A percentile compares a stretch with the other conserved stretches of the same genome.
Evolutionary conservation across 2,113 vertebrate species (phyloP).

Genomic region (Ia io): DNA sequence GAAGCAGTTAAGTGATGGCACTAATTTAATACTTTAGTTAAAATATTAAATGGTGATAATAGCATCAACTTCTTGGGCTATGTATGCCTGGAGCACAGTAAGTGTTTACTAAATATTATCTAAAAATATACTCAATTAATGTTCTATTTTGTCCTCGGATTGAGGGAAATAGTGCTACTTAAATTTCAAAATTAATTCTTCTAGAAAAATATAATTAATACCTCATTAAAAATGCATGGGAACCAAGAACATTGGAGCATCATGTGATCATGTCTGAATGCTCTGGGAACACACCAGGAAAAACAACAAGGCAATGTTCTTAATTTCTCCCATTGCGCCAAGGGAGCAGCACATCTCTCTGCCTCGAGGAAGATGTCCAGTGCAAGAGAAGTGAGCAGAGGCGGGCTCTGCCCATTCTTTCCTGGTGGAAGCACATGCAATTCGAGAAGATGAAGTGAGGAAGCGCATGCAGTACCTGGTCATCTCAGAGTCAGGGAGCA

Average conservation of each 20-base stretch:
- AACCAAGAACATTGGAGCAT: constrained; percentile 4
- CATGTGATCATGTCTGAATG: neutral
- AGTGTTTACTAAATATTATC: constrained; percentile 36
- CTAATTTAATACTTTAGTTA: constrained; percentile 17
- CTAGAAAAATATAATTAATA: constrained; percentile 22
- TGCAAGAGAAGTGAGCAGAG: constrained; percentile 16
- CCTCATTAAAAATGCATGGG: neutral
- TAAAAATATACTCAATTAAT: neutral
- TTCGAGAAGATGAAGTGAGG: constrained; percentile 75
- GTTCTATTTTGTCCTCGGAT: neutral
- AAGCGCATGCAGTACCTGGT: constrained; percentile 92
- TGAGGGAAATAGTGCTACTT: neutral
- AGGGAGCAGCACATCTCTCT: constrained; percentile 27
- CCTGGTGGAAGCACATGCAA: constrained; percentile 66
- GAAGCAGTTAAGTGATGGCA: neutral
- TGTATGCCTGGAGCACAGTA: neutral
- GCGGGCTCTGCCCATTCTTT: neutral
- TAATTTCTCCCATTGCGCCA: neutral
- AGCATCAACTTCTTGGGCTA: neutral
- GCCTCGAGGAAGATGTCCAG: neutral
- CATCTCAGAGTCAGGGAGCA: constrained; percentile 95
- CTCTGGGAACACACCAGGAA: neutral
- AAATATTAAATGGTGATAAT: neutral
- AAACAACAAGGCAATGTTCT: neutral
- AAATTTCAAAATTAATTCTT: constrained; percentile 29